These are phyloP conservation scores for Crocodylus rhombifer DNA, from an alignment of 2,797 vertebrate species.

Conservation along the genomic window DNA sequence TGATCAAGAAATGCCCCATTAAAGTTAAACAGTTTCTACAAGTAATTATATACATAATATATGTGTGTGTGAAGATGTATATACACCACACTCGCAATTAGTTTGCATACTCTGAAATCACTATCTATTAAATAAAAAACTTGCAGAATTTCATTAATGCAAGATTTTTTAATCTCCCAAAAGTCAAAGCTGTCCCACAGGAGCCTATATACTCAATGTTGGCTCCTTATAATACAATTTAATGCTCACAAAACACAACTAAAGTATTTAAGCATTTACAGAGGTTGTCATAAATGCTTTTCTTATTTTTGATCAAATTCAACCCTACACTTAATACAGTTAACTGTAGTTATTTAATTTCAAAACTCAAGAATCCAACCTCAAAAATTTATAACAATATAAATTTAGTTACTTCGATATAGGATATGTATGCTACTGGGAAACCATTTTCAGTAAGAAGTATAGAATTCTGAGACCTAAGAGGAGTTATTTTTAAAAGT, in stretches of 20 bases:
- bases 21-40: slow-evolving; percentile 93
- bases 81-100: slow-evolving; percentile 74
- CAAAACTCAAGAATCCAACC: slow-evolving; percentile 88
- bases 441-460: slow-evolving; percentile 79
- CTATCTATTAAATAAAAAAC: slow-evolving; percentile 86
- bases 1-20: slow-evolving; percentile 86
- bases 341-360: slow-evolving; percentile 97
- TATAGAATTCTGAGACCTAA: slow-evolving; percentile 72
- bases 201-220: slow-evolving; percentile 81
- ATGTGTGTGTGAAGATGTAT: slow-evolving; percentile 60
- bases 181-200: slow-evolving; percentile 86
- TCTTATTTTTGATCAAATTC: slow-evolving; percentile 88
- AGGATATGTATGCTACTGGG: slow-evolving; percentile 84
- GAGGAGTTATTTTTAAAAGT: slow-evolving; percentile 76
- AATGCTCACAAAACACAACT: slow-evolving; percentile 85
- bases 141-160: slow-evolving; percentile 83
- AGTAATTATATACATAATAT: slow-evolving; percentile 84
- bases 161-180: slow-evolving; percentile 82
- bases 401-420: slow-evolving; percentile 86
- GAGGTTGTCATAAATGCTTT: slow-evolving; percentile 90
- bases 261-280: slow-evolving; percentile 96
- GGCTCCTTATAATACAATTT: slow-evolving; percentile 94
- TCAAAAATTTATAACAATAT: slow-evolving; percentile 93
- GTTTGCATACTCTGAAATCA: slow-evolving; percentile 80
- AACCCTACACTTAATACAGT: slow-evolving; percentile 93